phyloP scores from a whole-genome alignment of 2,113 vertebrate species.

The Amphiprion percula region DNA sequence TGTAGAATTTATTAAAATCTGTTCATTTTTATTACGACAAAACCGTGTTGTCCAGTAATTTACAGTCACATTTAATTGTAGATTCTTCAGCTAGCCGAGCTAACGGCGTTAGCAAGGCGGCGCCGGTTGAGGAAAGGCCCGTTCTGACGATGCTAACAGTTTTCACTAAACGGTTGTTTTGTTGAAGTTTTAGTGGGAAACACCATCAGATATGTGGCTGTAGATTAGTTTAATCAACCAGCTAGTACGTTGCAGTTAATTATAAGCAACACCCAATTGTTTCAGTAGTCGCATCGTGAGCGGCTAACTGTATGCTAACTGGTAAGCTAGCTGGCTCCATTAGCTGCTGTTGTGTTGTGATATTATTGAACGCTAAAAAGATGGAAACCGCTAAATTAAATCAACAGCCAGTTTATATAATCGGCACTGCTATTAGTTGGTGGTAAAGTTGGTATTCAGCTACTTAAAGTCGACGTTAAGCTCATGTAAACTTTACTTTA shows the following conservation, averaged over 20 bases:
- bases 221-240: rapidly evolving
- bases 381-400: too few species aligned
- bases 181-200: background rate
- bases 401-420: too few species aligned
- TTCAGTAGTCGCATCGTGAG: background rate
- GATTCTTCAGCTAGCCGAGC: conserved; percentile 25
- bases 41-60: rapidly evolving
- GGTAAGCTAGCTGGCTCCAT: background rate
- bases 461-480: too few species aligned
- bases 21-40: rapidly evolving
- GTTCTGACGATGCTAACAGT: background rate
- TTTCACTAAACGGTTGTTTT: background rate
- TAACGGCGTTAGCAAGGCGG: conserved; percentile 59
- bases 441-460: too few species aligned
- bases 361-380: too few species aligned
- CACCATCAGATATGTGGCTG: background rate
- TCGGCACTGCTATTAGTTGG: too few species aligned
- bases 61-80: conserved; percentile 5
- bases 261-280: background rate
- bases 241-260: background rate
- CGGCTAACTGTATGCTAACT: background rate
- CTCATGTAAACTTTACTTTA: too few species aligned
- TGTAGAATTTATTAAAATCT: rapidly evolving
- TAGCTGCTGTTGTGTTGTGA: too few species aligned
- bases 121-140: conserved; percentile 46